Evolutionary conservation across 2,113 vertebrate species (phyloP).

Genomic region (Colinus virginianus): DNA sequence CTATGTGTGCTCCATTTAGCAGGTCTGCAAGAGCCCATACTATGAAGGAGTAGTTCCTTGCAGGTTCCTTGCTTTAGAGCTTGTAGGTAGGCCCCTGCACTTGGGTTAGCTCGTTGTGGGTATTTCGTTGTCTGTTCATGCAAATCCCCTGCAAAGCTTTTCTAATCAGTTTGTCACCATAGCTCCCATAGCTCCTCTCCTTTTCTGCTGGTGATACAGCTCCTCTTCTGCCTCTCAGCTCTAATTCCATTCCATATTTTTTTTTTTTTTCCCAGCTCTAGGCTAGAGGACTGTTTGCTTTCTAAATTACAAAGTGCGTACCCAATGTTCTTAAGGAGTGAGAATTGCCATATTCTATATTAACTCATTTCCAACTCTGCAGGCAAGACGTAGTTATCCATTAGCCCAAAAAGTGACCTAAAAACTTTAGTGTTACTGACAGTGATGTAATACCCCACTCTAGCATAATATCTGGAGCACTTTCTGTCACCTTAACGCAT

Average conservation of each 20-base stretch:
- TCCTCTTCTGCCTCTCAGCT: neutral
- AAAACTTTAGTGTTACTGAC: neutral
- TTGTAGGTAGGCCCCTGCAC: neutral
- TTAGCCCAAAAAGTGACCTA: neutral
- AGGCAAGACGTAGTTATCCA: neutral
- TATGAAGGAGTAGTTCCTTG: neutral
- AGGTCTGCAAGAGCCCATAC: neutral
- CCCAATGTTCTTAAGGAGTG: neutral
- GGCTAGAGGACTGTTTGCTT: neutral
- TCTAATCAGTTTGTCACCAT: neutral
- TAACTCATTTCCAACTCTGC: neutral
- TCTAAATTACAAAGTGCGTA: neutral
- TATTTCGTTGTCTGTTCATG: neutral
- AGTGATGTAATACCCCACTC: neutral
- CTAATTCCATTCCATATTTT: neutral
- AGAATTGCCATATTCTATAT: neutral
- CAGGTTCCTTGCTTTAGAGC: neutral
- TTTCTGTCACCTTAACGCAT: neutral
- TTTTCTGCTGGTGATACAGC: neutral
- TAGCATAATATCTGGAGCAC: neutral
- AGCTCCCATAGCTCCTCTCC: neutral
- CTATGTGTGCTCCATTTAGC: neutral
- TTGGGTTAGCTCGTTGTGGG: accelerated
- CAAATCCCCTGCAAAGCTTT: neutral
- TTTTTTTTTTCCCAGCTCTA: neutral